Evolutionary conservation across 2,888 invertebrate species (phyloP).

Genomic region (Macrosiphum euphorbiae): DNA sequence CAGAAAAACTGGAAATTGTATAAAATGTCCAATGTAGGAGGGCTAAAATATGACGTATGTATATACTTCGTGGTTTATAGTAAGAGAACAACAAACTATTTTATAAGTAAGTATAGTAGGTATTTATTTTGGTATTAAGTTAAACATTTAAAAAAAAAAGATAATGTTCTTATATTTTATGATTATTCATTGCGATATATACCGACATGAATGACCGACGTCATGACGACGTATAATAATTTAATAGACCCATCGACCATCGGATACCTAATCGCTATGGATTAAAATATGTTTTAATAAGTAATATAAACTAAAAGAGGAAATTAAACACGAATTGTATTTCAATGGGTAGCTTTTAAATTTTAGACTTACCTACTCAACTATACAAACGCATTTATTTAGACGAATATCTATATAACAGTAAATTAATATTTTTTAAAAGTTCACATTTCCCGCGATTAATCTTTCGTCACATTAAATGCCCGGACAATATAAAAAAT

Average conservation of each 20-base stretch:
- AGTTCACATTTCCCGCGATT: neutral
- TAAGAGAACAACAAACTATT: neutral
- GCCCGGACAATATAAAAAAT: neutral
- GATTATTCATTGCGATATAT: neutral
- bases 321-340: neutral
- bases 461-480: neutral
- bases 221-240: neutral
- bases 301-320: neutral
- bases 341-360: neutral
- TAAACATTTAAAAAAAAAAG: neutral
- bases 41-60: too few species aligned
- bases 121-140: neutral
- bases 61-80: too few species aligned
- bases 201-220: neutral
- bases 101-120: neutral
- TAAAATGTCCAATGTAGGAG: too few species aligned
- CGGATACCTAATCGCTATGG: neutral
- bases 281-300: neutral
- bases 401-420: neutral
- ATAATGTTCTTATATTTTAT: neutral
- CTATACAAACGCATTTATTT: neutral
- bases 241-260: too few species aligned
- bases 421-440: neutral
- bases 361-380: neutral
- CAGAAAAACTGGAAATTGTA: too few species aligned